phyloP scores from a whole-genome alignment of 1,140 invertebrate species.

The Cherax destructor region DNA sequence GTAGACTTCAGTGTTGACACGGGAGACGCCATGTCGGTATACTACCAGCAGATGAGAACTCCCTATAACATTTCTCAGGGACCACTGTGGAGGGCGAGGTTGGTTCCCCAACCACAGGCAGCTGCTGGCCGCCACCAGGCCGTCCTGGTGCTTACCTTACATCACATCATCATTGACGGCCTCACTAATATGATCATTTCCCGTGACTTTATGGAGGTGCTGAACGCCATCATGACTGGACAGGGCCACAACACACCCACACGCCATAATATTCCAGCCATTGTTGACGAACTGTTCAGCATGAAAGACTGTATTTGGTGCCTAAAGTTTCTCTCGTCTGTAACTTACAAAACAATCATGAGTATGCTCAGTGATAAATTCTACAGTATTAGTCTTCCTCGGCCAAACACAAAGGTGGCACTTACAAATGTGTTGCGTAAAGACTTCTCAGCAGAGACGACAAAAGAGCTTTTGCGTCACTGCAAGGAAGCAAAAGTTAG shows the following conservation, averaged over 20 bases:
- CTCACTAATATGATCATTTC: conserved; percentile 53
- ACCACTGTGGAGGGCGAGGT: conserved; percentile 54
- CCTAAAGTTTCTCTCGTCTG: neutral
- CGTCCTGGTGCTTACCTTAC: conserved; percentile 42
- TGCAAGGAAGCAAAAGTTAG: conserved; percentile 35
- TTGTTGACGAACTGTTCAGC: neutral
- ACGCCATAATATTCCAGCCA: neutral
- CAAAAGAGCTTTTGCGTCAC: conserved; percentile 29
- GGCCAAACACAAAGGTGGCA: conserved; percentile 3
- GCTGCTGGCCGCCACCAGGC: neutral
- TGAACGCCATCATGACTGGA: conserved; percentile 51
- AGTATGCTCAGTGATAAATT: neutral
- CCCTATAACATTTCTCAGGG: conserved; percentile 36
- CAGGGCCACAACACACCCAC: neutral
- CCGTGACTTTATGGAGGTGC: conserved; percentile 47
- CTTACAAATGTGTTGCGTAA: conserved; percentile 17
- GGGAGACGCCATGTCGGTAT: conserved; percentile 37
- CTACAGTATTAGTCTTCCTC: conserved; percentile 25
- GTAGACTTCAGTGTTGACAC: neutral
- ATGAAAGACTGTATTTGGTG: neutral
- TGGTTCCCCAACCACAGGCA: conserved; percentile 1
- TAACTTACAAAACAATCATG: neutral
- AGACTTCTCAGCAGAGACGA: conserved; percentile 38
- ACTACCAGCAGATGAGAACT: neutral
- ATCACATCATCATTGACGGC: conserved; percentile 58